These are phyloP conservation scores for Mycetomoellerius zeteki DNA, from an alignment of 1,140 invertebrate species.

Conservation along the genomic window DNA sequence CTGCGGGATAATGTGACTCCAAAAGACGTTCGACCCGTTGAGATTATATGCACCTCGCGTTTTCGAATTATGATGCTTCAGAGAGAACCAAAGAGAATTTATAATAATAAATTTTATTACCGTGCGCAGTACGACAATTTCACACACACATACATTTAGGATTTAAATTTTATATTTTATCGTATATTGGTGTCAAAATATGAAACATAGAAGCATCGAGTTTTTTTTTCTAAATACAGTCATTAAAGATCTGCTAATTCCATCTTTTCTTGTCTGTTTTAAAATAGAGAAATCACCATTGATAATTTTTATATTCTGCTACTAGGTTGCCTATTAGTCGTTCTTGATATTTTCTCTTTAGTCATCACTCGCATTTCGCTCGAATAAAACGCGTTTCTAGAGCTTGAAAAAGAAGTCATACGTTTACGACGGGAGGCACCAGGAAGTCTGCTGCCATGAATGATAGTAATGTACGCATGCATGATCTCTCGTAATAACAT, in stretches of 20 bases:
- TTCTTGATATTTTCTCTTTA: conserved; percentile 42
- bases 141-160: neutral
- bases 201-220: neutral
- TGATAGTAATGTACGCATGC: conserved; percentile 57
- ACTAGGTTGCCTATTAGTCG: neutral
- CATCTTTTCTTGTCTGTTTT: neutral
- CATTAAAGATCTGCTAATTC: neutral
- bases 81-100: neutral
- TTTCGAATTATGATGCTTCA: neutral
- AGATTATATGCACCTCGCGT: neutral
- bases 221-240: neutral
- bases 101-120: neutral
- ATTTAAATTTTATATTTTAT: conserved; percentile 8
- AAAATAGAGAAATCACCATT: neutral
- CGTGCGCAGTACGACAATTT: neutral
- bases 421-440: conserved; percentile 31
- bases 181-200: neutral
- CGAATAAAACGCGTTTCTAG: conserved; percentile 44
- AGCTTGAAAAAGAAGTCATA: conserved; percentile 31
- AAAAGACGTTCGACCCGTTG: neutral
- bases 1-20: conserved; percentile 24
- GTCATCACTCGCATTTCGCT: conserved; percentile 41
- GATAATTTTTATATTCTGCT: neutral
- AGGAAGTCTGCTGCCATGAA: conserved; percentile 38
- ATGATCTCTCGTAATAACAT: conserved; percentile 58